These are phyloP conservation scores for Heliconius hewitsoni DNA, from an alignment of 1,140 invertebrate genomes.

Conservation along the genomic window DNA sequence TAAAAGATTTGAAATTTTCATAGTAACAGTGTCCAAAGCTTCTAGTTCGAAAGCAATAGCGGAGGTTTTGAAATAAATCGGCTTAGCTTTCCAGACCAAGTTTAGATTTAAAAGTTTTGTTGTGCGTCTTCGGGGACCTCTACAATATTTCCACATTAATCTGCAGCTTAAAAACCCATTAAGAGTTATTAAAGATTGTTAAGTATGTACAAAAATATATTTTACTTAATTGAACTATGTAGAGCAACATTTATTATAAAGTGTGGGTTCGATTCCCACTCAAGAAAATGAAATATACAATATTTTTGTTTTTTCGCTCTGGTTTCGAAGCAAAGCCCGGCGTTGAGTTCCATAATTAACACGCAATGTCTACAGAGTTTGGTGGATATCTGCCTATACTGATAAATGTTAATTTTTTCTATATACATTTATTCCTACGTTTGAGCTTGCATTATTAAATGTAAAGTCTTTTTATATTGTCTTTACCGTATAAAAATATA, in stretches of 20 bases:
- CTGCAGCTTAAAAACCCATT: background rate
- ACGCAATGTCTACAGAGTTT: too few relatives aligned
- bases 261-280: too few relatives aligned
- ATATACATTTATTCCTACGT: too few relatives aligned
- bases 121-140: constrained; percentile 1
- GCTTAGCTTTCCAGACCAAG: constrained; percentile 9
- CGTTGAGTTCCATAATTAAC: too few relatives aligned
- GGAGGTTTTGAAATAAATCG: constrained; percentile 9
- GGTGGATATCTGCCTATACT: too few relatives aligned
- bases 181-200: background rate
- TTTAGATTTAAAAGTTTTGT: constrained; percentile 17
- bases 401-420: too few relatives aligned
- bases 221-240: background rate
- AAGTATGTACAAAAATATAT: background rate
- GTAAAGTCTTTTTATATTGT: too few relatives aligned
- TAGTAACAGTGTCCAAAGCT: background rate
- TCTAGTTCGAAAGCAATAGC: background rate
- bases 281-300: too few relatives aligned
- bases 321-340: too few relatives aligned
- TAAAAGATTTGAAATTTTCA: background rate
- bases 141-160: background rate
- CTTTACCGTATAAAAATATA: too few relatives aligned
- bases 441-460: too few relatives aligned
- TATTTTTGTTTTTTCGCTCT: too few relatives aligned
- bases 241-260: background rate